Evolutionary conservation across 1,140 invertebrate species (phyloP).

Genomic region (Diachasma alloeum): DNA sequence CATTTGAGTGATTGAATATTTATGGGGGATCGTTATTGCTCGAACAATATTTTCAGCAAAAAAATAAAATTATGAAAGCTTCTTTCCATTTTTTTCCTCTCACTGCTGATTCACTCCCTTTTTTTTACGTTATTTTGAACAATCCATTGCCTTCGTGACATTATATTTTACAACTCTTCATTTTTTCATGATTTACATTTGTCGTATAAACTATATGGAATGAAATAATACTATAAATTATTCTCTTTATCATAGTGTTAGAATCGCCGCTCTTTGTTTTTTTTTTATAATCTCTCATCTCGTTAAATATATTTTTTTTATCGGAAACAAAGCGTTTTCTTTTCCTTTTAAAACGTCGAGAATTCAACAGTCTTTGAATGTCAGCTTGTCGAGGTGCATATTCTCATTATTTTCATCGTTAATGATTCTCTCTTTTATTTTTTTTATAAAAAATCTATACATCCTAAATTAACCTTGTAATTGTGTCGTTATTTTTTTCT

Average conservation of each 20-base stretch:
- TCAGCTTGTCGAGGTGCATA: slow-evolving; percentile 19
- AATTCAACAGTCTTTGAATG: slow-evolving; percentile 27
- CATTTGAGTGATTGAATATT: too few relatives aligned
- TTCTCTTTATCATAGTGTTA: background rate
- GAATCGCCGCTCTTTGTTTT: slow-evolving; percentile 8
- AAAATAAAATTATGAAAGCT: too few relatives aligned
- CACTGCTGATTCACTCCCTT: background rate
- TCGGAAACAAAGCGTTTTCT: background rate
- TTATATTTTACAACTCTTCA: background rate
- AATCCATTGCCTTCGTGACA: background rate
- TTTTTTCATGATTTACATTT: background rate
- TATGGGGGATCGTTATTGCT: too few relatives aligned
- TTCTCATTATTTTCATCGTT: background rate
- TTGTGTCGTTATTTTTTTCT: background rate
- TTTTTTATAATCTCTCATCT: slow-evolving; percentile 1
- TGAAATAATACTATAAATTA: slow-evolving; percentile 10
- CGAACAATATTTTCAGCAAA: too few relatives aligned
- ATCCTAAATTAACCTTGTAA: slow-evolving; percentile 21
- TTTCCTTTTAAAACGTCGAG: background rate
- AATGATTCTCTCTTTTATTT: background rate
- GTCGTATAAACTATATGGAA: slow-evolving; percentile 12
- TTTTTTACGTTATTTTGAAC: background rate
- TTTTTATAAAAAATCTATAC: slow-evolving; percentile 27
- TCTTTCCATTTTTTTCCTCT: background rate
- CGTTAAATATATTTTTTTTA: background rate